These are phyloP conservation scores for Paracyclopina nana DNA, from an alignment of 1,140 invertebrate genomes.

Conservation along the genomic window DNA sequence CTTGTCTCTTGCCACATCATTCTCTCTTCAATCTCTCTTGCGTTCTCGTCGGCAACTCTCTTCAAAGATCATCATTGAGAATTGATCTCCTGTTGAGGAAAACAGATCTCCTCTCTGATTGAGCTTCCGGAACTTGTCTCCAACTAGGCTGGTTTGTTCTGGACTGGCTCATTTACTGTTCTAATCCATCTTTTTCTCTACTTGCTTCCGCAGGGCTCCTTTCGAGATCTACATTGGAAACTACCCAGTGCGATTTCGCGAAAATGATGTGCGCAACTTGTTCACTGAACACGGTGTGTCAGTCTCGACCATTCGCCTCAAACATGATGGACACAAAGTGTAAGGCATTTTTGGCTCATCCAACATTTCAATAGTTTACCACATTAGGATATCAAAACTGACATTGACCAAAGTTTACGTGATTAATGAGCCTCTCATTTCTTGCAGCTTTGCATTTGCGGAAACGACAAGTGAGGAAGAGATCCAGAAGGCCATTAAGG, in stretches of 20 bases:
- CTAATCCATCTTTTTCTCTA: too few relatives aligned
- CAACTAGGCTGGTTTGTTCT: too few relatives aligned
- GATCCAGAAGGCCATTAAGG: slow-evolving; percentile 10
- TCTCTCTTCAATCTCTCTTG: too few relatives aligned
- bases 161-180: too few relatives aligned
- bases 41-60: too few relatives aligned
- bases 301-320: slow-evolving; percentile 10
- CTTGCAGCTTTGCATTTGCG: slow-evolving; percentile 16
- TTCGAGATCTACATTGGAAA: slow-evolving; percentile 17
- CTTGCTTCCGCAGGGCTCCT: too few relatives aligned
- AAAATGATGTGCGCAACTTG: slow-evolving; percentile 9
- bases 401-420: background rate
- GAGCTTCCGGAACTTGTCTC: too few relatives aligned
- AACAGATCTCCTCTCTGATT: too few relatives aligned
- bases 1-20: too few relatives aligned
- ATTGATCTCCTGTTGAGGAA: too few relatives aligned
- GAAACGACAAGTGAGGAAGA: slow-evolving; percentile 9
- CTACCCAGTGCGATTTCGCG: slow-evolving; percentile 8
- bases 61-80: too few relatives aligned
- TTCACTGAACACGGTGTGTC: slow-evolving; percentile 9
- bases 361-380: too few relatives aligned
- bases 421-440: background rate
- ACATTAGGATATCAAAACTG: background rate
- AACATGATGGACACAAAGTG: slow-evolving; percentile 16
- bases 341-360: slow-evolving; percentile 6